A percentile compares a stretch with the other conserved stretches of the same genome.
These are phyloP conservation scores for Hyperoplus immaculatus DNA, from an alignment of 2,797 vertebrate species.

Conservation along the genomic window DNA sequence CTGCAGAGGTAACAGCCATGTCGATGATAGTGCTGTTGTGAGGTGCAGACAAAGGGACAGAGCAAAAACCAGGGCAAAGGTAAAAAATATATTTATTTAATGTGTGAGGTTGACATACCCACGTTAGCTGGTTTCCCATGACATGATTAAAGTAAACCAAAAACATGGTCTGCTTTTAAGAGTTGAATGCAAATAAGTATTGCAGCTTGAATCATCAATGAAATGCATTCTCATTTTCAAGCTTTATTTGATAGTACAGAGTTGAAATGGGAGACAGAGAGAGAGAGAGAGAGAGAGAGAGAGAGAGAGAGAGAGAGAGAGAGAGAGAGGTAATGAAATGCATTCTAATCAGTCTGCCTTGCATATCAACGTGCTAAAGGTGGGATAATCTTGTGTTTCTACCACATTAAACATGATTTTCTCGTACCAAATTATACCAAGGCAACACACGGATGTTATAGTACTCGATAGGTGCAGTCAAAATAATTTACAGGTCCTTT, in stretches of 20 bases:
- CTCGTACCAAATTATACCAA: constrained; percentile 4
- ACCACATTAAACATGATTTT: constrained; percentile 4
- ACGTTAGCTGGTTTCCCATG: constrained; percentile 7
- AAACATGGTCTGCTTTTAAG: constrained; percentile 2
- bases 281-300: too few relatives aligned
- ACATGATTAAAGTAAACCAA: constrained; percentile 27
- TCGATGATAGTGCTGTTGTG: constrained; percentile 60
- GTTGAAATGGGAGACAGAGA: too few relatives aligned
- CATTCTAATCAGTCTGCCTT: not conserved
- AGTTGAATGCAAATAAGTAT: constrained; percentile 20
- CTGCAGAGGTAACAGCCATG: constrained; percentile 60
- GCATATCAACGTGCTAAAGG: constrained; percentile 17
- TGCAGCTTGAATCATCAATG: constrained; percentile 19
- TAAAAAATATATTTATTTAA: constrained; percentile 46
- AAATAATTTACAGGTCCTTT: not conserved
- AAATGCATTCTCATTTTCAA: constrained; percentile 18
- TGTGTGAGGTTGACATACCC: constrained; percentile 11
- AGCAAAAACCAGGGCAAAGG: constrained; percentile 19
- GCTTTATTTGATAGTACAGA: too few relatives aligned
- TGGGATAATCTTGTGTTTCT: constrained; percentile 26
- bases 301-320: too few relatives aligned
- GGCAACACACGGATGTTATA: not conserved
- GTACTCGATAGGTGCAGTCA: not conserved
- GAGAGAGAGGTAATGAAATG: not conserved
- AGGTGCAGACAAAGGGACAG: constrained; percentile 40